Evolutionary conservation across 2,888 invertebrate species (phyloP).

Genomic region (Catocala nupta): DNA sequence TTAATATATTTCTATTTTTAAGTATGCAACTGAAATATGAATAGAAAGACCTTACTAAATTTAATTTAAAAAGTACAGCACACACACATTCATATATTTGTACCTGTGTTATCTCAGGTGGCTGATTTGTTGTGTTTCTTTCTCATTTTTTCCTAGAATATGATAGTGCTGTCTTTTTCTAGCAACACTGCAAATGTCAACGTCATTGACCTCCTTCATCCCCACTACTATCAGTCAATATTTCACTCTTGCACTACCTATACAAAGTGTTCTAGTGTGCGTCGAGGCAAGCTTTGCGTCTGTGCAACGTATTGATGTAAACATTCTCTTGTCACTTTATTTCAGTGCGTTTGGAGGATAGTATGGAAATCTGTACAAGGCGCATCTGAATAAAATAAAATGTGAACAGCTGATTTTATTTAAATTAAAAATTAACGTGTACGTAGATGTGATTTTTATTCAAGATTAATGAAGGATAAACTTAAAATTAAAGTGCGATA

Average conservation of each 20-base stretch:
- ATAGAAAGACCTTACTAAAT: too few species aligned
- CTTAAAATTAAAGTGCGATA: constrained; percentile 49
- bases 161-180: constrained; percentile 55
- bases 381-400: constrained; percentile 62
- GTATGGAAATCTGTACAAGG: constrained; percentile 66
- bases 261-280: constrained; percentile 62
- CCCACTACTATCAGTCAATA: constrained; percentile 69
- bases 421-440: constrained; percentile 49
- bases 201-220: constrained; percentile 81
- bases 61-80: not conserved
- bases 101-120: constrained; percentile 20
- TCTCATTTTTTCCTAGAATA: constrained; percentile 48
- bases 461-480: constrained; percentile 27
- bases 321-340: constrained; percentile 80
- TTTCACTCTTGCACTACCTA: constrained; percentile 53
- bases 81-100: constrained; percentile 10
- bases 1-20: too few species aligned
- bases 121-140: constrained; percentile 66
- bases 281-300: constrained; percentile 65
- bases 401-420: constrained; percentile 77
- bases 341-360: constrained; percentile 79
- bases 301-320: constrained; percentile 82
- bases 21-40: too few species aligned
- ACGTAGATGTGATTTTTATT: constrained; percentile 48
- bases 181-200: constrained; percentile 54